Conservation (phyloP, 2,797 vertebrate species). For the Hipposideros larvatus region DNA sequence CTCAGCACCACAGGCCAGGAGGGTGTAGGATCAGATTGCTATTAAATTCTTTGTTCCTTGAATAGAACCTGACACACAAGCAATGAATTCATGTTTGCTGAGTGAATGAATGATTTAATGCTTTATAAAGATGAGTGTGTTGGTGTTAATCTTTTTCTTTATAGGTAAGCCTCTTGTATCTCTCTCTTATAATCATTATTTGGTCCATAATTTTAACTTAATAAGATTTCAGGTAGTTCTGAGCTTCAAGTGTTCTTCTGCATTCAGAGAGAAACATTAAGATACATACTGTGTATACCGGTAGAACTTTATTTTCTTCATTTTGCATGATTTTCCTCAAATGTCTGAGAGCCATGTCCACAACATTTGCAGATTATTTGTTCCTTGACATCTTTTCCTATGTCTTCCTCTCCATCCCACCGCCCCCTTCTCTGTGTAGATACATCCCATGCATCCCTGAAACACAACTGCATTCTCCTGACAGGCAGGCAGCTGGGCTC, state of each 20-base stretch:
- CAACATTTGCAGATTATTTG: neutral
- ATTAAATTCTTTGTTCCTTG: neutral
- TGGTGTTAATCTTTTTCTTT: neutral
- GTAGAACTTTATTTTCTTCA: neutral
- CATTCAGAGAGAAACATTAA: neutral
- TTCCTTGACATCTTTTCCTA: neutral
- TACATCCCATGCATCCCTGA: neutral
- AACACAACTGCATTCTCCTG: neutral
- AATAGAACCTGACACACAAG: neutral
- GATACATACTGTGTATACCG: fast-evolving
- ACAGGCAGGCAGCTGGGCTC: neutral
- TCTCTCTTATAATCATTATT: neutral
- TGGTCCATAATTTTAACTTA: neutral
- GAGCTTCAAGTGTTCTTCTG: neutral
- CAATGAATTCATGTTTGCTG: neutral
- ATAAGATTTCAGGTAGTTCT: neutral
- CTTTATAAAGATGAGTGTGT: neutral
- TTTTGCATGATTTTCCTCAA: neutral
- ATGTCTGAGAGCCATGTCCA: neutral
- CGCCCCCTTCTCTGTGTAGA: neutral
- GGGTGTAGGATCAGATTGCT: neutral
- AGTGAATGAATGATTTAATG: neutral
- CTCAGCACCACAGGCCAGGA: neutral
- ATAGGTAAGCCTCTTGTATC: neutral
- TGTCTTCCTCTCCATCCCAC: neutral